These are phyloP conservation scores for Goniozus legneri DNA, from an alignment of 1,140 invertebrate genomes.

Conservation along the genomic window DNA sequence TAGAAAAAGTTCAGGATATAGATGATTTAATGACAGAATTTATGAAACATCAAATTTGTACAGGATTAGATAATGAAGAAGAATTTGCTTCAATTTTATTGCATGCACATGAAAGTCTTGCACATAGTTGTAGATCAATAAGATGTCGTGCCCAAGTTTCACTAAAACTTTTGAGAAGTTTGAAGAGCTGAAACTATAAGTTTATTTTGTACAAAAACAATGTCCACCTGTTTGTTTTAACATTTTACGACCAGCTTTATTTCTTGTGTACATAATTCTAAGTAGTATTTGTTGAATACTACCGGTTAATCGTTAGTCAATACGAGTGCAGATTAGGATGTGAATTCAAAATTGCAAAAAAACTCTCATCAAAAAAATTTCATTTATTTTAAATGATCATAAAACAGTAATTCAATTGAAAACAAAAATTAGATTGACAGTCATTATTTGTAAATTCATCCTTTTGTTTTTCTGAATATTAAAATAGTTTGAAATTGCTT, in stretches of 20 bases:
- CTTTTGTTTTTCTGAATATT: conserved; percentile 8
- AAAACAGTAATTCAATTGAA: too few species aligned
- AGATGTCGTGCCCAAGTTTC: conserved; percentile 39
- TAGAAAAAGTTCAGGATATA: conserved; percentile 36
- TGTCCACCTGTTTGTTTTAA: conserved; percentile 24
- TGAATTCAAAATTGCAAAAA: too few species aligned
- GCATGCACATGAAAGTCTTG: conserved; percentile 40
- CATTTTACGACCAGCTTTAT: background rate
- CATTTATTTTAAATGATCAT: too few species aligned
- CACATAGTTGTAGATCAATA: conserved; percentile 41
- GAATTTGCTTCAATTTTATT: conserved; percentile 28
- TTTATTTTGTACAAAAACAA: conserved; percentile 36
- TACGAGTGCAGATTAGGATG: too few species aligned
- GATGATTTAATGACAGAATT: conserved; percentile 37
- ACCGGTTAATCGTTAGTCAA: background rate
- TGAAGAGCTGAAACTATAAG: conserved; percentile 50
- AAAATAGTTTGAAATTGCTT: background rate
- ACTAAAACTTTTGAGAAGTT: conserved; percentile 44
- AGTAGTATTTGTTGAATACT: background rate
- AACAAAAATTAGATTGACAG: too few species aligned
- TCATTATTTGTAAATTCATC: too few species aligned
- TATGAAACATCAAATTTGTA: conserved; percentile 37
- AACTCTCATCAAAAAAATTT: too few species aligned
- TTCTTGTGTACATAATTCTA: background rate
- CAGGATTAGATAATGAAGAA: conserved; percentile 29